Conservation (phyloP, 2,888 invertebrate species). For the Dynastes grantii region DNA sequence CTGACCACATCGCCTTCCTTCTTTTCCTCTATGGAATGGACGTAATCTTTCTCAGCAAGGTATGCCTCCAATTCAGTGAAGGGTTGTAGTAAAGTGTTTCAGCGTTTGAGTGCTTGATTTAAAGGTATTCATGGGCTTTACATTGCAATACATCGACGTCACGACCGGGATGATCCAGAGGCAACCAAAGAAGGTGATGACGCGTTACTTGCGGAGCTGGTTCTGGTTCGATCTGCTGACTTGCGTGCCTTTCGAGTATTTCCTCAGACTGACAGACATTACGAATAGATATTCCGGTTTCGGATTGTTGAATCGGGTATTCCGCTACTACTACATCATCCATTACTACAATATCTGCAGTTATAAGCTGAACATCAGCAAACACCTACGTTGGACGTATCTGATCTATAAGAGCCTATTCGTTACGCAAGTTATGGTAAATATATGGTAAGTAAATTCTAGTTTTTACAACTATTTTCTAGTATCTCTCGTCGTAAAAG, state of each 20-base stretch:
- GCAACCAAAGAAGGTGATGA: constrained; percentile 34
- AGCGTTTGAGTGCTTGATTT: too few relatives aligned
- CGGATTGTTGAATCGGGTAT: constrained; percentile 30
- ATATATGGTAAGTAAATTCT: constrained; percentile 44
- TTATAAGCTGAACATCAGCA: constrained; percentile 44
- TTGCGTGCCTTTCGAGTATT: constrained; percentile 44
- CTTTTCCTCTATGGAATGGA: constrained; percentile 21
- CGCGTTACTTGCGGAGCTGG: constrained; percentile 40
- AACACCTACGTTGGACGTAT: constrained; percentile 46
- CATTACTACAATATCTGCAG: constrained; percentile 40
- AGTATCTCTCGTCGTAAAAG: too few relatives aligned
- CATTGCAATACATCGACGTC: constrained; percentile 47
- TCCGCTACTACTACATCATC: constrained; percentile 43
- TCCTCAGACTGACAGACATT: not conserved
- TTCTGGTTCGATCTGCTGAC: constrained; percentile 49
- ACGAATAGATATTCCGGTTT: constrained; percentile 1
- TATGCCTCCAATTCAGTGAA: too few relatives aligned
- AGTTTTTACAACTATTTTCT: too few relatives aligned
- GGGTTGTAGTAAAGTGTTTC: too few relatives aligned
- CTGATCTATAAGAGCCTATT: constrained; percentile 61
- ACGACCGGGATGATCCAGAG: constrained; percentile 40
- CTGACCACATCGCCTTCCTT: not conserved
- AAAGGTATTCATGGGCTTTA: constrained; percentile 41
- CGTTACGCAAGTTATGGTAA: constrained; percentile 42
- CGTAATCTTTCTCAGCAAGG: constrained; percentile 31